Evolutionary conservation across 2,797 vertebrate species (phyloP), one percentile per base, ranked within the genome.

Genomic region (Fratercula arctica): DNA sequence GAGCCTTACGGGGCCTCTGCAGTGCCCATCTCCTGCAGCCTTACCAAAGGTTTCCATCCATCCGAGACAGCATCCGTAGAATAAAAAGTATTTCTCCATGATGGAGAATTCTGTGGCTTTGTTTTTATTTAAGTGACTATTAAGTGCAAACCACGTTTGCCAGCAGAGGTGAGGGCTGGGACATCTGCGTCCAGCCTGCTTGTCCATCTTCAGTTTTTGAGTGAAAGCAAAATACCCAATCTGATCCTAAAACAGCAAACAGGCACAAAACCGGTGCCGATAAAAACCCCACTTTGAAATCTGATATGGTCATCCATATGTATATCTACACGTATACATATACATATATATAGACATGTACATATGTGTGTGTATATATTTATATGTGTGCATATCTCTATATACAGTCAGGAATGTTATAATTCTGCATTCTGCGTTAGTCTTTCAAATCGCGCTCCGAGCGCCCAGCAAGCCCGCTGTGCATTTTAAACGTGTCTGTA

Each of bases 141-240:
- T 33, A 83, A 90, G 50, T 9, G 23, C 81, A 87, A 85, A 63
- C 28, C 20, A 3, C 3, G 16, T 48, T 37, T 81, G 16, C 46
- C 20, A 28, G 63, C 25, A 53, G 68, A 83, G 43, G 57, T 23
- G 61, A 89, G 28, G 51, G 69, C 59, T 91, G 89, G 19, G 46
- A 83, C 17, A 46, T 25, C 61, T n/a, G 26, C 1, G 0, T 37
- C 37, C 57, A 43, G 57, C 17, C 79, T 59, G 61, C 13, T 89
- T 26, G 61, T 24, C 35, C 61, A 29, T 63, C 67, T 89, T 39
- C 56, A 43, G n/a, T 5, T 77, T 77, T 19, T 45, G 41, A 92
- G 25, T 51, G 78, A 87, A 94, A 87, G 43, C 50, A 89, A 81
- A 94, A 92, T 18, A 84, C 16, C 37, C 66, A 21, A 89, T 67